Conservation (phyloP, 2,113 vertebrate species). For the Henicopernis longicauda region DNA sequence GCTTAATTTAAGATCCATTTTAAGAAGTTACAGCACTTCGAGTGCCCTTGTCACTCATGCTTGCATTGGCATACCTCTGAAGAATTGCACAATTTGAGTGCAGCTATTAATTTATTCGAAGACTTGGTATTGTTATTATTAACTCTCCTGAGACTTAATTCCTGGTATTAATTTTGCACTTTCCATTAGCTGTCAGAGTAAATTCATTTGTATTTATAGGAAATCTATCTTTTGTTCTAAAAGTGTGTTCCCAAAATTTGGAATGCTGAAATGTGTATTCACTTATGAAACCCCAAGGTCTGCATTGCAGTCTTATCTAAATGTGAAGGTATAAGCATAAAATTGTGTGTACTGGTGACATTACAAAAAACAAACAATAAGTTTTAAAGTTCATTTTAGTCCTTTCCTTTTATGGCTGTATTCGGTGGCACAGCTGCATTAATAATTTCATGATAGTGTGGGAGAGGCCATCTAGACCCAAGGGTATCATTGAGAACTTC, state of each 20-base stretch:
- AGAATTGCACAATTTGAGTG: neutral
- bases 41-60: neutral
- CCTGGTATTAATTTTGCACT: neutral
- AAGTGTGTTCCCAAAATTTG: neutral
- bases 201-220: neutral
- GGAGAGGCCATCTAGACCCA: neutral
- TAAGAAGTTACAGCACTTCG: neutral
- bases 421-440: neutral
- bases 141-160: neutral
- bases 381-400: neutral
- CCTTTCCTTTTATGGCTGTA: neutral
- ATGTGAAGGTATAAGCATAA: neutral
- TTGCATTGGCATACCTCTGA: neutral
- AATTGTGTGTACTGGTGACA: neutral
- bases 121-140: neutral
- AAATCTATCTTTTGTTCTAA: neutral
- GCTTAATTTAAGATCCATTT: slow-evolving; percentile 26
- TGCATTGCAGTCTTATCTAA: neutral
- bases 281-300: neutral
- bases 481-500: neutral
- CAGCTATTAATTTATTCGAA: neutral
- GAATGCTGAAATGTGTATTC: neutral
- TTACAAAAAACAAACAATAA: neutral
- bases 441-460: neutral
- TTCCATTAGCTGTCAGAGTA: neutral